A percentile compares a stretch with the other conserved stretches of the same genome.
Conservation (phyloP, 2,888 invertebrate genomes). For the Drosophila colorata region DNA sequence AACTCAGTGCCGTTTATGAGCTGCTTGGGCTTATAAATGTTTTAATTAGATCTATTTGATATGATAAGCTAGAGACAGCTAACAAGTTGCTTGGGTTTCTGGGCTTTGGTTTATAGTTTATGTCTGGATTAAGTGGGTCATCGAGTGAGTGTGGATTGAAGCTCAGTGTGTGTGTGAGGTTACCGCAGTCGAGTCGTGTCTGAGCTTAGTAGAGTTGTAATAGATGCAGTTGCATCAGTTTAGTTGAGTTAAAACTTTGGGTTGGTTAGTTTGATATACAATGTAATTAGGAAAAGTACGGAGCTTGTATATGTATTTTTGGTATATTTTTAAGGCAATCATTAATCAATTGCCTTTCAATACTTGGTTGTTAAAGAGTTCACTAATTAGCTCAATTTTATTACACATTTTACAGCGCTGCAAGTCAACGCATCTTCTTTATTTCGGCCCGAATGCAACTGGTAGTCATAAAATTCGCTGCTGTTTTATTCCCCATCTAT, state of each 20-base stretch:
- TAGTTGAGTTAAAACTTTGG: neutral
- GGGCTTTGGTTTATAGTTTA: slow-evolving; percentile 61
- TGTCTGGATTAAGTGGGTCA: slow-evolving; percentile 70
- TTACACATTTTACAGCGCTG: slow-evolving; percentile 52
- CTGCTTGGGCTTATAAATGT: slow-evolving; percentile 73
- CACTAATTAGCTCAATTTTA: slow-evolving; percentile 61
- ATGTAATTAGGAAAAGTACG: neutral
- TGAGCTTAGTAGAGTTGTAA: slow-evolving; percentile 10
- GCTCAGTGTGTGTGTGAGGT: slow-evolving; percentile 3
- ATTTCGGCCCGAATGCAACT: slow-evolving; percentile 43
- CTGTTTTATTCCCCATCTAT: slow-evolving; percentile 25
- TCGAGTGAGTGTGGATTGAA: slow-evolving; percentile 36
- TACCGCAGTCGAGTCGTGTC: slow-evolving; percentile 25
- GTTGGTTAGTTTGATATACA: neutral
- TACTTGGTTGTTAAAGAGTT: slow-evolving; percentile 26
- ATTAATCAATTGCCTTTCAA: slow-evolving; percentile 44
- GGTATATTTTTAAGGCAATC: slow-evolving; percentile 3
- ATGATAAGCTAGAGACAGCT: slow-evolving; percentile 73
- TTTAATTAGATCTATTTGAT: slow-evolving; percentile 77
- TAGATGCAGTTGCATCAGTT: slow-evolving; percentile 22
- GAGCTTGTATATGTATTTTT: neutral
- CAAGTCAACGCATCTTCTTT: slow-evolving; percentile 10
- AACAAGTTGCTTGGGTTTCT: slow-evolving; percentile 71
- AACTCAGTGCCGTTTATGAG: slow-evolving; percentile 70
- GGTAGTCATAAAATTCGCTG: slow-evolving; percentile 32